Base-by-base conservation (phyloP, 2,113 vertebrate species). In the Tyto alba region DNA sequence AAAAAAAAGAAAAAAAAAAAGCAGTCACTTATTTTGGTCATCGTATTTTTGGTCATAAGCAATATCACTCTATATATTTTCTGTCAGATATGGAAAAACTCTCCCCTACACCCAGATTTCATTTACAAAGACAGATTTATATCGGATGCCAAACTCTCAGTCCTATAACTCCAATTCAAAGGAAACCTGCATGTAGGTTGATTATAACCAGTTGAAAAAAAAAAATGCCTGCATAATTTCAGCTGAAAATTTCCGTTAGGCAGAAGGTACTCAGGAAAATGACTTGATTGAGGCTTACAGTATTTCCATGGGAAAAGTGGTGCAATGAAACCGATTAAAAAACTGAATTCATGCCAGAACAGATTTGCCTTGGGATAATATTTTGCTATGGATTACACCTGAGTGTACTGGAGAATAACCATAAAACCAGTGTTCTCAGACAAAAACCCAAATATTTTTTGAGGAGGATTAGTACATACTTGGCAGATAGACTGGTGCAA, bases 81-180 rank as follows among this genome's bases (percentile, higher is more conserved):
- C 85, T 63, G 45, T 16, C n/a, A 84, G 17, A 69, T 48, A 20
- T 43, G 38, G 38, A 69, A 69, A 57, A 71, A 55, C 19, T 23
- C 8, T 9, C 7, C 2, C 10, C 16, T 0, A 0, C 11, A 14
- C 22, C 20, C 10, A 34, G 25, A 45, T 45, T 71, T 60, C 47
- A 40, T 26, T 90, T 84, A 56, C 62, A 59, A 23, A 86, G 22
- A n/a, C 55, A 90, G 29, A 79, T 75, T 87, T 71, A 48, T 7
- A 84, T 41, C 4, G 71, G 64, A 71, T 14, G 11, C 17, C 27
- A 57, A 78, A 21, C 22, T 77, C 41, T 89, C 26, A 20, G 43
- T 59, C 50, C 30, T 68, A 4, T 2, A 4, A 47, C 11, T 78
- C 21, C 25, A 60, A 6, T 11, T 48, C 32, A 48, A 47, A 60